phyloP scores from a whole-genome alignment of 2,113 vertebrate genomes.

The Garra rufa region DNA sequence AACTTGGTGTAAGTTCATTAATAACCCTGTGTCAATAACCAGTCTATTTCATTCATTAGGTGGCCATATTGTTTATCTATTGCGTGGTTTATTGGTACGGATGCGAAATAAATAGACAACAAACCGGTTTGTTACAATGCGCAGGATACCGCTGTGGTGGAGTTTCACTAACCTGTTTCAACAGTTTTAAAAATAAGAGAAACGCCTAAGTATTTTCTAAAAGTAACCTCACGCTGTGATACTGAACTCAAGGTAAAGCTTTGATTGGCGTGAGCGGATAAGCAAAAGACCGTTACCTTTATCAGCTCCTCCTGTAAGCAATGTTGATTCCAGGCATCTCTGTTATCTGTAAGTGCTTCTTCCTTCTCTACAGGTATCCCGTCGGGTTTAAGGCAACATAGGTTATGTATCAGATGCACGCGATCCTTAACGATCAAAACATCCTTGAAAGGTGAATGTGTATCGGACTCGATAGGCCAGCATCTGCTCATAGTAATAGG shows the following conservation, averaged over 20 bases:
- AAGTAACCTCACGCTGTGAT: neutral
- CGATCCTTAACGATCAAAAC: neutral
- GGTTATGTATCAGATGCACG: neutral
- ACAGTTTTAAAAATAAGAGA: no score
- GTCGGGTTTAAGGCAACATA: slow-evolving; percentile 39
- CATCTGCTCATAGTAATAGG: slow-evolving; percentile 10
- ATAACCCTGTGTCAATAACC: neutral
- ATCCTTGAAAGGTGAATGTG: slow-evolving; percentile 5
- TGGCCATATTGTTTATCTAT: neutral
- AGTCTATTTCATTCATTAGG: neutral
- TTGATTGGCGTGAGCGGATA: neutral
- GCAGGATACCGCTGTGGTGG: neutral
- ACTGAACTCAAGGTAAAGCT: slow-evolving; percentile 9
- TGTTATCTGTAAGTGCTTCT: slow-evolving; percentile 3
- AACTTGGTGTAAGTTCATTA: neutral
- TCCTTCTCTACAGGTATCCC: neutral
- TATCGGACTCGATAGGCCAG: slow-evolving; percentile 19
- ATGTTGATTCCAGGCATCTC: neutral
- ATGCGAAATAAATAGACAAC: neutral
- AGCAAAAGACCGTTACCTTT: slow-evolving; percentile 48
- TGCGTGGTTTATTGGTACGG: neutral
- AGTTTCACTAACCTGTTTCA: neutral
- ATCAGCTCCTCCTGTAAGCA: slow-evolving; percentile 47
- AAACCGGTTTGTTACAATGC: neutral
- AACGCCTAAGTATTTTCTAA: neutral